Percentiles rank a stretch among this genome's conserved stretches.
phyloP scores from a whole-genome alignment of 2,113 vertebrate species.

The Muntiacus muntjak region DNA sequence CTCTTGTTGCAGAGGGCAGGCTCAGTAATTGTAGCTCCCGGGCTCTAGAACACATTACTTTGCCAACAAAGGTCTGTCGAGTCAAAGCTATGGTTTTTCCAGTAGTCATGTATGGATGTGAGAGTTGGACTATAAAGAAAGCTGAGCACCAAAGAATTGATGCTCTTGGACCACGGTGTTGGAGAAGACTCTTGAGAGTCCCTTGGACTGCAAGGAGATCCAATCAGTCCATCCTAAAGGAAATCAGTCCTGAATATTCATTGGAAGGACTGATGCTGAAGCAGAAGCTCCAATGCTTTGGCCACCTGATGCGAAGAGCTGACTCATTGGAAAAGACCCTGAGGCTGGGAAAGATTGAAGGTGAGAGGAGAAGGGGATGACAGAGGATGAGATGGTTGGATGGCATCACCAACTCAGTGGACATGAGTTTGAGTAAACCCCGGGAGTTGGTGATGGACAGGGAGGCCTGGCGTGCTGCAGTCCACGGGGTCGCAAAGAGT shows the following conservation, averaged over 20 bases:
- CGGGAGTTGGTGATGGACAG: neutral
- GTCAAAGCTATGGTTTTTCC: neutral
- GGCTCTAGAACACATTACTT: neutral
- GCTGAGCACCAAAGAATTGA: neutral
- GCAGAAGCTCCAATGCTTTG: neutral
- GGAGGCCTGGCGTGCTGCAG: neutral
- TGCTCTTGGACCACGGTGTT: neutral
- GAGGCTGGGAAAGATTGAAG: neutral
- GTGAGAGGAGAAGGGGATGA: neutral
- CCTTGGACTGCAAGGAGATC: neutral
- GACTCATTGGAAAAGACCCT: neutral
- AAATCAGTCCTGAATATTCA: neutral
- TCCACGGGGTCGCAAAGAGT: neutral
- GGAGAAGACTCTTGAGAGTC: neutral
- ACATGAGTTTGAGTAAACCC: neutral
- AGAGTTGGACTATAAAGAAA: neutral
- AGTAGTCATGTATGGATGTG: neutral
- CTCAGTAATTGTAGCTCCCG: neutral
- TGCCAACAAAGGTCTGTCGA: neutral
- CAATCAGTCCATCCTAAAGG: neutral
- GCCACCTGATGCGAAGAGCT: neutral
- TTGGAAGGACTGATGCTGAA: neutral
- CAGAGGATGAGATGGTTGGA: neutral
- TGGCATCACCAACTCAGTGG: neutral
- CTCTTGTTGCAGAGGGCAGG: neutral